A percentile compares a stretch with the other conserved stretches of the same genome.
phyloP scores from a whole-genome alignment of 2,888 invertebrate genomes.

The Dione vanillae region DNA sequence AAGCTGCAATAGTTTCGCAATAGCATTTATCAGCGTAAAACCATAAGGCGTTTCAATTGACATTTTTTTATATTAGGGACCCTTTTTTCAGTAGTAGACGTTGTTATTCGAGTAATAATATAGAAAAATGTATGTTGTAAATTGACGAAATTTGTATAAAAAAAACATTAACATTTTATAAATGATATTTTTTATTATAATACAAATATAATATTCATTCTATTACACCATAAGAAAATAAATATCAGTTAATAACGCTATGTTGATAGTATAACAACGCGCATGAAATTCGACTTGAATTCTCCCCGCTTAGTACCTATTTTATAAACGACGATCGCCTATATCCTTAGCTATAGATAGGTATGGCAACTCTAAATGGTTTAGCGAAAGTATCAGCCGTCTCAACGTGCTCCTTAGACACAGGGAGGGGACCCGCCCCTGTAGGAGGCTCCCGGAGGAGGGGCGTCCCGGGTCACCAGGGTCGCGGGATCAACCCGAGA shows the following conservation, averaged over 20 bases:
- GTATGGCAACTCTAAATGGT: constrained; percentile 55
- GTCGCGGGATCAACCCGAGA: constrained; percentile 62
- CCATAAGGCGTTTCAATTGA: no score
- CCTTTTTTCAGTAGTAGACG: no score
- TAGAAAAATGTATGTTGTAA: no score
- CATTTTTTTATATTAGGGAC: no score
- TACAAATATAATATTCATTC: no score
- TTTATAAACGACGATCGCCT: constrained; percentile 46
- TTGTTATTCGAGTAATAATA: no score
- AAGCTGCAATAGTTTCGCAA: neutral
- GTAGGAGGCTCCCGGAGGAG: constrained; percentile 62
- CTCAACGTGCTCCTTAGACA: constrained; percentile 54
- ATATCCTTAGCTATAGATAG: constrained; percentile 49
- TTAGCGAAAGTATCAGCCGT: constrained; percentile 65
- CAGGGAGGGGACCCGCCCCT: constrained; percentile 66
- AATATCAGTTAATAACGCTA: neutral
- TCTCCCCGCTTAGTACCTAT: constrained; percentile 21
- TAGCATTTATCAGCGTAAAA: neutral
- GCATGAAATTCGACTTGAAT: constrained; percentile 50
- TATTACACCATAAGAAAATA: neutral
- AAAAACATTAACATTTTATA: no score
- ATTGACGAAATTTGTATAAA: no score
- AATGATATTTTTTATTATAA: no score
- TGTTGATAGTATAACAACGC: constrained; percentile 28
- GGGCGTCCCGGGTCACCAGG: constrained; percentile 65